Conservation (phyloP, 2,888 invertebrate genomes). For the Acanthosoma haemorrhoidale region DNA sequence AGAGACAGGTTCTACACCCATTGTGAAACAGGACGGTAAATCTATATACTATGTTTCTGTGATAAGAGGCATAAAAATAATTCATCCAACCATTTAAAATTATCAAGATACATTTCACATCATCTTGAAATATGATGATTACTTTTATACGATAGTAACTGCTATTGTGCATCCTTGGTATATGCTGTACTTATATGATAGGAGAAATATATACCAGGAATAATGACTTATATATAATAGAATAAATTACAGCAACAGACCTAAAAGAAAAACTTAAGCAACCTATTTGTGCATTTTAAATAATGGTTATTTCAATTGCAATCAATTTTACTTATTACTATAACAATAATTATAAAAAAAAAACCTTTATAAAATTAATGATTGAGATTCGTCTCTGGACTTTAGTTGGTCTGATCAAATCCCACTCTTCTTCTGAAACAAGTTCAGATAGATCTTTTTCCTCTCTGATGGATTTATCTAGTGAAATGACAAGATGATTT, state of each 20-base stretch:
- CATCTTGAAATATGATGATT: too few relatives aligned
- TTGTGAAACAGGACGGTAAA: too few relatives aligned
- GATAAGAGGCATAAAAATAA: too few relatives aligned
- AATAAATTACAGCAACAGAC: neutral
- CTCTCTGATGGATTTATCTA: constrained; percentile 62
- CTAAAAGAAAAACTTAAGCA: too few relatives aligned
- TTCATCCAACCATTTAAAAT: too few relatives aligned
- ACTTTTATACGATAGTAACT: too few relatives aligned
- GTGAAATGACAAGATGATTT: constrained; percentile 59
- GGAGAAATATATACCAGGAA: too few relatives aligned
- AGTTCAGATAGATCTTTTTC: constrained; percentile 67
- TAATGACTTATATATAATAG: constrained; percentile 37
- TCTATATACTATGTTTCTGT: too few relatives aligned
- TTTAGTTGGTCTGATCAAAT: constrained; percentile 67
- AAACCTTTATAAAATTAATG: constrained; percentile 61
- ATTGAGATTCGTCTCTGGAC: constrained; percentile 59
- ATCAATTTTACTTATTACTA: neutral
- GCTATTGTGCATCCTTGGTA: too few relatives aligned
- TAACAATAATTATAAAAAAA: constrained; percentile 6
- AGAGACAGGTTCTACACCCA: too few relatives aligned
- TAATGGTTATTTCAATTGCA: neutral
- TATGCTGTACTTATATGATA: too few relatives aligned
- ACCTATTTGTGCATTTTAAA: neutral
- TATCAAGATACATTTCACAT: too few relatives aligned
- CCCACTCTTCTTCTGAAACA: constrained; percentile 82